A percentile compares a stretch with the other conserved stretches of the same genome.
Conservation (phyloP, 2,888 invertebrate species). For the Clunio marinus region DNA sequence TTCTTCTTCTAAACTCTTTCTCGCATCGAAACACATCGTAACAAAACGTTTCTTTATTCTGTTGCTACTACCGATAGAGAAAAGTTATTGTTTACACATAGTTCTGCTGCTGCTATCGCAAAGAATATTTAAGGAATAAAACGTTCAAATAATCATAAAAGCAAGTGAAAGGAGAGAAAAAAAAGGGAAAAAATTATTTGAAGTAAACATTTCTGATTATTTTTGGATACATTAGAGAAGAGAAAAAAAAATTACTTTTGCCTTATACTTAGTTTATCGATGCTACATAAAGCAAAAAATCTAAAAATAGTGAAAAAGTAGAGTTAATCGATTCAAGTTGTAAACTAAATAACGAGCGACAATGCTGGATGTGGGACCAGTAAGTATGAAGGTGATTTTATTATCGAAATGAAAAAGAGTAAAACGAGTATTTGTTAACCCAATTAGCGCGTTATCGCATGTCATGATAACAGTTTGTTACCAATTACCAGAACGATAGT, state of each 20-base stretch:
- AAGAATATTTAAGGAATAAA: slow-evolving; percentile 6
- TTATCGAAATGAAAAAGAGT: slow-evolving; percentile 5
- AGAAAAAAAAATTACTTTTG: background rate
- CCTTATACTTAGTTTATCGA: too few relatives aligned
- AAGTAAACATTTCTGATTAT: slow-evolving; percentile 18
- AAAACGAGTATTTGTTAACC: slow-evolving; percentile 8
- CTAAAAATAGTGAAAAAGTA: too few relatives aligned
- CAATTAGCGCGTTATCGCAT: slow-evolving; percentile 13
- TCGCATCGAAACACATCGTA: slow-evolving; percentile 7
- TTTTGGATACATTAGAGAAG: background rate
- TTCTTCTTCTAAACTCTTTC: slow-evolving; percentile 13
- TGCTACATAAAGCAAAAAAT: too few relatives aligned
- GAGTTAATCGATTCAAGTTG: too few relatives aligned
- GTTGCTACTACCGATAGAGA: background rate
- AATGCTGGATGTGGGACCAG: too few relatives aligned
- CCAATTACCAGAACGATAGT: background rate
- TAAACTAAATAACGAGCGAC: too few relatives aligned
- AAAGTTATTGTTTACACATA: slow-evolving; percentile 12
- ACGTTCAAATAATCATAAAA: background rate
- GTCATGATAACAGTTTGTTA: background rate
- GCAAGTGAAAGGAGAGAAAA: background rate
- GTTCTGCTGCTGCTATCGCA: background rate
- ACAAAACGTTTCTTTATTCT: background rate
- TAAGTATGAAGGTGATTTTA: too few relatives aligned
- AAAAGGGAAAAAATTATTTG: background rate